Evolutionary conservation across 2,113 vertebrate genomes (phyloP).

Genomic region (Peromyscus leucopus): DNA sequence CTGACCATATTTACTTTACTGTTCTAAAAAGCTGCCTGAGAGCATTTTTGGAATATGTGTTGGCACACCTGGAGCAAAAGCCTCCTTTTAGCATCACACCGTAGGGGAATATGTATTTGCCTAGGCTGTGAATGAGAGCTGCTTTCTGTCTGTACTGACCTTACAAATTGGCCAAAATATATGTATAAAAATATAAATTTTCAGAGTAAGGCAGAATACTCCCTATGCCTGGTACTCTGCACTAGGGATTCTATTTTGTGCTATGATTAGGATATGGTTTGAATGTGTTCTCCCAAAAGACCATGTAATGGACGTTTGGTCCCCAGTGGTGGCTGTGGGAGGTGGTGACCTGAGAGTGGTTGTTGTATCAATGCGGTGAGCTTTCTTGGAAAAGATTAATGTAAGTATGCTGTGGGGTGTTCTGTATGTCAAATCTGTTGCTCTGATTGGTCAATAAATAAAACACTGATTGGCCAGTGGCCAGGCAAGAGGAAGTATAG

Average conservation of each 20-base stretch:
- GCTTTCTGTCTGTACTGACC: not conserved
- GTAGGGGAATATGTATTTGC: not conserved
- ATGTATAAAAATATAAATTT: not conserved
- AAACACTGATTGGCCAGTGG: too few species aligned
- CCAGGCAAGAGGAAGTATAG: too few species aligned
- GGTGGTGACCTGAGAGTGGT: not conserved
- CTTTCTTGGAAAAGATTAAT: not conserved
- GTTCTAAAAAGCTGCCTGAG: not conserved
- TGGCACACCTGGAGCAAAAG: not conserved
- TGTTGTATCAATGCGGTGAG: not conserved
- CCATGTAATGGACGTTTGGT: not conserved
- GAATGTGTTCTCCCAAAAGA: too few species aligned
- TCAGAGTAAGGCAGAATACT: not conserved
- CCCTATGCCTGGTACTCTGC: not conserved
- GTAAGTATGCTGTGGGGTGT: not conserved
- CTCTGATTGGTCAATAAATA: too few species aligned
- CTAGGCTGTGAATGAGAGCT: not conserved
- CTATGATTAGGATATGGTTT: not conserved
- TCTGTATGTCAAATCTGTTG: too few species aligned
- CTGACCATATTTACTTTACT: not conserved
- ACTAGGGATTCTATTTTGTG: rapidly evolving
- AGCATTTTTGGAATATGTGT: not conserved
- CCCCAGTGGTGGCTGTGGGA: not conserved
- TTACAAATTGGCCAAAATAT: not conserved
- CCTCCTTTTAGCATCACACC: not conserved